These are phyloP conservation scores for Serranochromis macrocephalus DNA, from an alignment of 2,113 vertebrate species.

Conservation along the genomic window DNA sequence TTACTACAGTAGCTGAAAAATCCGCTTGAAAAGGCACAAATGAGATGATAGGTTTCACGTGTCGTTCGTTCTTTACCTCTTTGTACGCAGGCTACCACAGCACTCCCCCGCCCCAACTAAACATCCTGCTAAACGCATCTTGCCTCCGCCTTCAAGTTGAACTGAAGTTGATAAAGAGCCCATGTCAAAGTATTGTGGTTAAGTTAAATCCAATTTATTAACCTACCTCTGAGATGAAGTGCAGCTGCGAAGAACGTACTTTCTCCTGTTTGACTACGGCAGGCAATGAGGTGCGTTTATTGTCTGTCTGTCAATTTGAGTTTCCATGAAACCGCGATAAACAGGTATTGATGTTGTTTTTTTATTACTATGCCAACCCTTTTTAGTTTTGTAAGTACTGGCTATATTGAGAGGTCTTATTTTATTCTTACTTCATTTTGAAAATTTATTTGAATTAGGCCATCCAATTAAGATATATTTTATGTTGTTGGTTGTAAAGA, in stretches of 20 bases:
- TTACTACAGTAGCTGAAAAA: background rate
- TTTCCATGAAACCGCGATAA: background rate
- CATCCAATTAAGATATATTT: background rate
- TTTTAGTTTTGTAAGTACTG: background rate
- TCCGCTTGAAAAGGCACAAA: background rate
- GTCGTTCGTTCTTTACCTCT: accelerated
- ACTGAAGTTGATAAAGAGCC: background rate
- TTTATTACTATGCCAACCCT: background rate
- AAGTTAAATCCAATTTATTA: background rate
- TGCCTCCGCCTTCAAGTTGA: background rate
- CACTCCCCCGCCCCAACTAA: background rate
- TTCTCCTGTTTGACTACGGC: background rate
- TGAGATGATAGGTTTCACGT: background rate
- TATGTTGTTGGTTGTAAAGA: background rate
- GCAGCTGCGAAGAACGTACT: background rate
- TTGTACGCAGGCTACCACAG: accelerated
- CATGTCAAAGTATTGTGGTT: background rate
- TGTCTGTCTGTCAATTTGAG: background rate
- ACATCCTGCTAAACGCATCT: background rate
- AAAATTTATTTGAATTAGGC: background rate
- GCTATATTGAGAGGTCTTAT: background rate
- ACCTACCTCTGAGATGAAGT: background rate
- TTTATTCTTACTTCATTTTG: background rate
- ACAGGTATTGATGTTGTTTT: background rate
- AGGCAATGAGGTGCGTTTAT: background rate